Evolutionary conservation across 2,797 vertebrate genomes (phyloP).

Genomic region (Synaphobranchus kaupii): DNA sequence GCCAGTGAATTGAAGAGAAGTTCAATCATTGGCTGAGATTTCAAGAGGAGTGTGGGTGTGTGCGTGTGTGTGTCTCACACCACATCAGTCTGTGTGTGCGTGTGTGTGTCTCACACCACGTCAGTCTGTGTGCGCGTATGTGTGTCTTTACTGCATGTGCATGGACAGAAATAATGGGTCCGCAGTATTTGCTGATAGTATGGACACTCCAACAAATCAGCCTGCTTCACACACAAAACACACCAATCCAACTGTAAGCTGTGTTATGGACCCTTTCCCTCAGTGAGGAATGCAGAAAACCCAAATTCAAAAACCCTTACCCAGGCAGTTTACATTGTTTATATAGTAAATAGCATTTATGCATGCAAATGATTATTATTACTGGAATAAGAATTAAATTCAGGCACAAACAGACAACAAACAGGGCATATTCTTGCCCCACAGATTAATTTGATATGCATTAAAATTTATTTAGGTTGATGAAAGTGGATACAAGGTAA

Average conservation of each 20-base stretch:
- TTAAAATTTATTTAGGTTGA: neutral
- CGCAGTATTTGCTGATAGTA: neutral
- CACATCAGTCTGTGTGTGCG: constrained; percentile 7
- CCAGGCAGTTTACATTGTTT: neutral
- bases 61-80: constrained; percentile 20
- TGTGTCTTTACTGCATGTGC: constrained; percentile 25
- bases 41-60: constrained; percentile 39
- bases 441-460: no score
- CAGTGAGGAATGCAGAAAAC: no score
- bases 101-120: constrained; percentile 8
- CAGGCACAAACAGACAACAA: neutral
- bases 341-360: neutral
- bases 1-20: constrained; percentile 47
- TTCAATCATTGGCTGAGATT: constrained; percentile 50
- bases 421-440: neutral
- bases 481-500: neutral
- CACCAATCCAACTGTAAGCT: no score
- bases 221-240: no score
- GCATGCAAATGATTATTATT: neutral
- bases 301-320: no score
- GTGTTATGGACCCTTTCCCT: no score
- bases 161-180: neutral
- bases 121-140: constrained; percentile 28
- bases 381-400: neutral
- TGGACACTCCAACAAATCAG: neutral